These are phyloP conservation scores for Zosterops lateralis DNA, from an alignment of 2,113 vertebrate genomes.

Conservation along the genomic window DNA sequence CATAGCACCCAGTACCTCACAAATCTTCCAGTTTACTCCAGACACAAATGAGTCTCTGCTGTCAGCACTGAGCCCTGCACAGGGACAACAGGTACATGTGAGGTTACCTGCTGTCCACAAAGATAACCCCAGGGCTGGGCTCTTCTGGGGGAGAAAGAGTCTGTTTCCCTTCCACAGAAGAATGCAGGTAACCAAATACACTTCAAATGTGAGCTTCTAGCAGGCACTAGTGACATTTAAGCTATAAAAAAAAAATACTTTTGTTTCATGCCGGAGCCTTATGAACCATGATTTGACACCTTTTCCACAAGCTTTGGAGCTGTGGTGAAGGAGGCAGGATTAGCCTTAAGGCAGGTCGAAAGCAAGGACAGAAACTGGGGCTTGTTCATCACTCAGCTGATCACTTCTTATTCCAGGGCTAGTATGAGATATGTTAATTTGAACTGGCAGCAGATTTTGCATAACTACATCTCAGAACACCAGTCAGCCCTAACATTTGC, in stretches of 20 bases:
- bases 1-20: too few species aligned
- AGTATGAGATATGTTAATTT: neutral
- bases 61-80: neutral
- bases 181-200: neutral
- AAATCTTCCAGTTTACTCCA: neutral
- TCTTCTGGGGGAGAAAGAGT: neutral
- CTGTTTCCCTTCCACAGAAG: neutral
- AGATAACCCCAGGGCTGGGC: neutral
- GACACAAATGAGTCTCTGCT: accelerated
- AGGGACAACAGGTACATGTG: accelerated
- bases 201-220: neutral
- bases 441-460: conserved; percentile 16
- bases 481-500: neutral
- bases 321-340: neutral
- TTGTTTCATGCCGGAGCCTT: neutral
- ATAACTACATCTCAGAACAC: neutral
- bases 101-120: neutral
- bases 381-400: neutral
- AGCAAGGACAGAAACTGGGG: neutral
- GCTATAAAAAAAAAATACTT: neutral
- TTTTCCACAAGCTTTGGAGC: neutral
- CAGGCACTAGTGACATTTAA: neutral
- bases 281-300: neutral
- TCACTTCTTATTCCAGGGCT: neutral
- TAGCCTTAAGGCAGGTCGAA: neutral